phyloP scores from a whole-genome alignment of 2,888 invertebrate species.

The Hetaerina titia region DNA sequence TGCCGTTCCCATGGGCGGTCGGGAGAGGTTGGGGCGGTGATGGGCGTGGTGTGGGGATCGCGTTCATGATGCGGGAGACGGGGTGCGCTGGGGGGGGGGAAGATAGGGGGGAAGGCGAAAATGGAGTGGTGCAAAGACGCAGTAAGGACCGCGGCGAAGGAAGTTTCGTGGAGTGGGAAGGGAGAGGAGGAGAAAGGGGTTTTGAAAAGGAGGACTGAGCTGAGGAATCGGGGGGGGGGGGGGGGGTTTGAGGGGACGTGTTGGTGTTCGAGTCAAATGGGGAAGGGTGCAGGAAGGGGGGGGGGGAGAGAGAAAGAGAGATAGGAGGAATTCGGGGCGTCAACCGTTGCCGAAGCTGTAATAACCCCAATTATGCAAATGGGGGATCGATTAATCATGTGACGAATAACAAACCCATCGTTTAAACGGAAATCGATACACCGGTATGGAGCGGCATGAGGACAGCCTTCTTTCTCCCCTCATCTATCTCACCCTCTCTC shows the following conservation, averaged over 20 bases:
- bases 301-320: background rate
- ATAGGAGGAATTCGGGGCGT: conserved; percentile 45
- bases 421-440: conserved; percentile 55
- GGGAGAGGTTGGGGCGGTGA: background rate
- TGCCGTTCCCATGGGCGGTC: background rate
- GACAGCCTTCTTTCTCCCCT: background rate
- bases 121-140: background rate
- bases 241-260: background rate
- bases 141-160: background rate
- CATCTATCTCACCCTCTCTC: background rate
- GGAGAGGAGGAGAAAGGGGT: background rate
- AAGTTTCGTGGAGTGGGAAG: background rate
- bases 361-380: conserved; percentile 66
- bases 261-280: background rate
- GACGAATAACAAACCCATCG: conserved; percentile 63
- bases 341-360: conserved; percentile 57
- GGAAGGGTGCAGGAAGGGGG: background rate
- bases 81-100: background rate
- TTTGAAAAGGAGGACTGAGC: background rate
- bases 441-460: conserved; percentile 11
- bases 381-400: conserved; percentile 65
- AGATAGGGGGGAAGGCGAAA: background rate
- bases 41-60: background rate
- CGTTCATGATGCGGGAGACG: background rate
- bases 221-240: background rate